Base-by-base conservation (phyloP, 2,888 invertebrate species). In the Drosophila pegasa region DNA sequence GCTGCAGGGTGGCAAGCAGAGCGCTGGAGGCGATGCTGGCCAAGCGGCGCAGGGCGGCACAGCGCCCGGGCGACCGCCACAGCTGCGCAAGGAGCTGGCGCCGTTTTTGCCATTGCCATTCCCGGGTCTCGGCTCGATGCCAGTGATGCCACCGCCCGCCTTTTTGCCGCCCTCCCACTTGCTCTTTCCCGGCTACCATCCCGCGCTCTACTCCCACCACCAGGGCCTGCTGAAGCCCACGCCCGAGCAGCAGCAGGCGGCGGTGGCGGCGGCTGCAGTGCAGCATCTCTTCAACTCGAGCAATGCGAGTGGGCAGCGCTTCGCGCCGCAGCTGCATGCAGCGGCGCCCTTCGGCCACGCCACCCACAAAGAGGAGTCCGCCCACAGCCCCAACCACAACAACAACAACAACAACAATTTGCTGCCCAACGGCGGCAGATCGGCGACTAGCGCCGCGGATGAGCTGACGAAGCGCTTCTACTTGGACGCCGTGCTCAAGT, bases 401-500 rank as follows among this genome's bases (percentile, higher is more conserved):
- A 92, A 91, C 72, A 94, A 94, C 72, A 90, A 88, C 74, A 91
- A 91, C 60, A 93, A 93, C 75, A 93, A 93, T 69, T 29, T 76
- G 4, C 31, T 91, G 74, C 79, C 87, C 52, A 92, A 92, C 59
- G 91, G 90, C 65, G 95, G 95, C 75, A 94, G 94, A 73, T 94
- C 94, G 65, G 94, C 94, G 61, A 95, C 94, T 60, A 94, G 94
- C 67, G 94, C 94, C 58, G 95, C 94, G 59, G 95, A 95, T 76
- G 94, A 94, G 18, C 93, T 94, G 68, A 95, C 95, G 14, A 96
- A 96, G 87, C 93, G 96, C 62, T 95, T 95, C 91, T 96, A 95
- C 89, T 91, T 96, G 68, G 96, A 96, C 82, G 96, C 95, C 14
- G 95, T 96, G 45, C 90, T 96, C 51, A 95, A 96, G 85, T 95